These are phyloP conservation scores for Orchesella flavescens DNA, from an alignment of 2,888 invertebrate genomes.

Conservation along the genomic window DNA sequence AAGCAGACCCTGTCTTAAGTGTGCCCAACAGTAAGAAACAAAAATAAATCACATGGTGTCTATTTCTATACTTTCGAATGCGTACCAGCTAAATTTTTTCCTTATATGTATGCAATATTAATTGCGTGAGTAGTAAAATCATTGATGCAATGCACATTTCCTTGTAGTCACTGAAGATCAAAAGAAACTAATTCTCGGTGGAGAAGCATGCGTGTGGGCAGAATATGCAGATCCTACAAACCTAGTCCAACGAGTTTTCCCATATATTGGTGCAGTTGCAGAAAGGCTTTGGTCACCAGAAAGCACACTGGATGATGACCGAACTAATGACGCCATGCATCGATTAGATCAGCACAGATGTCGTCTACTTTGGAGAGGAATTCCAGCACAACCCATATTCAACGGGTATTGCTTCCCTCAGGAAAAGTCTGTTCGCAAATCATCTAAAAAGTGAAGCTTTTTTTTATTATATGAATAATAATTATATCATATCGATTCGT, in stretches of 20 bases:
- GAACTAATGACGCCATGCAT: slow-evolving; percentile 76
- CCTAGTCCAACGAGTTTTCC: slow-evolving; percentile 82
- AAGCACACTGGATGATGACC: slow-evolving; percentile 66
- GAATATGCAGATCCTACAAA: slow-evolving; percentile 85
- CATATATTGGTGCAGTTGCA: slow-evolving; percentile 87
- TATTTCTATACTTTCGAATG: slow-evolving; percentile 9
- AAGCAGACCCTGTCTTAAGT: slow-evolving; percentile 79
- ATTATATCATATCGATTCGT: background rate
- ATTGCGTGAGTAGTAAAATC: background rate
- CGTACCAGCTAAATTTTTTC: background rate
- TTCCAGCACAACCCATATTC: slow-evolving; percentile 79
- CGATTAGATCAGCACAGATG: slow-evolving; percentile 84
- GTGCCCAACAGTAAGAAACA: slow-evolving; percentile 58
- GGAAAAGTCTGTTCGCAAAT: slow-evolving; percentile 55
- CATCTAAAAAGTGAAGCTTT: background rate
- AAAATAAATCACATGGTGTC: no score
- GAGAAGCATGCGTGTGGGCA: slow-evolving; percentile 94
- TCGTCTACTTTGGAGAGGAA: slow-evolving; percentile 82
- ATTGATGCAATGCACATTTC: background rate
- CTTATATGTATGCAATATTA: no score
- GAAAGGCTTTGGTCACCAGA: slow-evolving; percentile 86
- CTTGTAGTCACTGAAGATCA: slow-evolving; percentile 71
- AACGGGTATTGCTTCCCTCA: slow-evolving; percentile 68
- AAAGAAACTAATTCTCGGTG: slow-evolving; percentile 84
- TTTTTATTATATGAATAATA: background rate